A percentile compares a stretch with the other conserved stretches of the same genome.
phyloP scores from a whole-genome alignment of 2,888 invertebrate genomes.

The Apotomis turbidana region DNA sequence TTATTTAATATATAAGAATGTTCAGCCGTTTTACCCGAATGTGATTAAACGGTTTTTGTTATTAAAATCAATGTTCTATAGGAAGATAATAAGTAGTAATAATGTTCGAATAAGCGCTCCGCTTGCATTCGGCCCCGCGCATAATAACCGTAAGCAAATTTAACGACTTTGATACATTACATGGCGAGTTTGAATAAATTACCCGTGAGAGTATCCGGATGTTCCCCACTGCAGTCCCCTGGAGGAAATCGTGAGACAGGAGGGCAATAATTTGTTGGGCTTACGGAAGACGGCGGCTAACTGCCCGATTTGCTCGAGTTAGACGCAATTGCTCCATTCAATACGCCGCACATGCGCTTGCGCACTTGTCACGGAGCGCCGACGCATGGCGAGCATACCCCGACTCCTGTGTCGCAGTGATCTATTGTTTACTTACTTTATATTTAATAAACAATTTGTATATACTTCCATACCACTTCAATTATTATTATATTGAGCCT shows the following conservation, averaged over 20 bases:
- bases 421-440: no score
- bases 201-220: conserved; percentile 45
- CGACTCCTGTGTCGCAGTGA: background rate
- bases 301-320: conserved; percentile 53
- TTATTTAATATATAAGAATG: no score
- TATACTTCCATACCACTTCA: no score
- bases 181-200: conserved; percentile 27
- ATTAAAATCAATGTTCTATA: no score
- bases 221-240: conserved; percentile 29
- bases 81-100: no score
- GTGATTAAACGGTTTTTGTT: no score
- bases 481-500: no score
- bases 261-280: conserved; percentile 52
- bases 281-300: conserved; percentile 51
- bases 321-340: conserved; percentile 53
- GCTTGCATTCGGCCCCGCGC: background rate
- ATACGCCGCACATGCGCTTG: conserved; percentile 17
- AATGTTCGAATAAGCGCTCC: background rate
- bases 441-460: no score
- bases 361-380: conserved; percentile 18
- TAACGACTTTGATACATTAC: conserved; percentile 26
- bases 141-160: conserved; percentile 26
- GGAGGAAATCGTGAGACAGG: conserved; percentile 46
- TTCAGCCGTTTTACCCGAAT: no score
- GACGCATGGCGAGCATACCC: conserved; percentile 21